A percentile compares a stretch with the other conserved stretches of the same genome.
Conservation (phyloP, 2,113 vertebrate species). For the Patagioenas fasciata region DNA sequence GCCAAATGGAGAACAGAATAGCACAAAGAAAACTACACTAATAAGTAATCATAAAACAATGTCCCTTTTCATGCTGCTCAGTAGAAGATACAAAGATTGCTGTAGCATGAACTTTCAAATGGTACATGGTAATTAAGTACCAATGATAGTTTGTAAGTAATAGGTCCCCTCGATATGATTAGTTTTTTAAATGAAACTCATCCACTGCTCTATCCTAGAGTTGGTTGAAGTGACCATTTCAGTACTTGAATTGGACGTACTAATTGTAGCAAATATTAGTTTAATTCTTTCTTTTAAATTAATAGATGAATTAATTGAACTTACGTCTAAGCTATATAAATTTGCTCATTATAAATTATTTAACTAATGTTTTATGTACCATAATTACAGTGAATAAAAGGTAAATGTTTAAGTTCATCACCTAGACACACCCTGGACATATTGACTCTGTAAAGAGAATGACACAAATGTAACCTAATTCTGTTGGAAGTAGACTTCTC, state of each 20-base stretch:
- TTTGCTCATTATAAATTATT: constrained; percentile 21
- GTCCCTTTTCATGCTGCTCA: not conserved
- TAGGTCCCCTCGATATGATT: not conserved
- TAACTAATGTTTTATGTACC: not conserved
- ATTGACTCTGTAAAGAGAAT: not conserved
- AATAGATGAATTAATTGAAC: not conserved
- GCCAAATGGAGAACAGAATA: not conserved
- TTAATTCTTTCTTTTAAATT: not conserved
- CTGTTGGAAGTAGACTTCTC: not conserved
- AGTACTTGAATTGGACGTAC: not conserved
- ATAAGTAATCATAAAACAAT: not conserved
- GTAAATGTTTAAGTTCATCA: constrained; percentile 9
- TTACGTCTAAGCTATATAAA: not conserved
- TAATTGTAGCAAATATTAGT: constrained; percentile 23
- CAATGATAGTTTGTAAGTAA: not conserved
- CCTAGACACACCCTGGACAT: not conserved
- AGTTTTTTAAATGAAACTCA: not conserved
- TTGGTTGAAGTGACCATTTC: not conserved
- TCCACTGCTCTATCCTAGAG: not conserved
- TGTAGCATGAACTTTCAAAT: not conserved
- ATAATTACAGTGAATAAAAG: not conserved
- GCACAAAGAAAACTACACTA: not conserved
- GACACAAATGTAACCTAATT: not conserved
- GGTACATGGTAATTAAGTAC: not conserved
- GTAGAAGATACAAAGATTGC: not conserved